These are phyloP conservation scores for Bombus balteatus DNA, from an alignment of 1,140 invertebrate species.

Conservation along the genomic window DNA sequence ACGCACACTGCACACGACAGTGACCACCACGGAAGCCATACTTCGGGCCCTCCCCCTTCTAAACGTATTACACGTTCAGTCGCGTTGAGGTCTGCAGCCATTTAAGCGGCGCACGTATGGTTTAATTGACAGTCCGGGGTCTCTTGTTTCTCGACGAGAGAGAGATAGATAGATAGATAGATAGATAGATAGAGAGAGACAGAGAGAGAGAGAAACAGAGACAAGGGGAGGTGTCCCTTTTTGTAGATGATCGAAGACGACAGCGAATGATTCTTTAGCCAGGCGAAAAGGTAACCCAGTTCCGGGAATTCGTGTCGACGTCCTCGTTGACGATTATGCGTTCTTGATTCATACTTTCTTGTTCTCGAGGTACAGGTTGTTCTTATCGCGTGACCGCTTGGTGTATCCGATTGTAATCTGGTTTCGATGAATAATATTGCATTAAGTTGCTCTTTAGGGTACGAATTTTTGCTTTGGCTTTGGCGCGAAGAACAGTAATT, in stretches of 20 bases:
- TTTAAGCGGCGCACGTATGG: constrained; percentile 60
- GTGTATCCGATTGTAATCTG: too few relatives aligned
- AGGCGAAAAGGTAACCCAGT: constrained; percentile 21
- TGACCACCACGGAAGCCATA: constrained; percentile 74
- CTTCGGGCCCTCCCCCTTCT: constrained; percentile 59
- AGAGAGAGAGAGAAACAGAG: too few relatives aligned
- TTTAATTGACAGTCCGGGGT: constrained; percentile 68
- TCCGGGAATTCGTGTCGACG: neutral
- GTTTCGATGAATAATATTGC: too few relatives aligned
- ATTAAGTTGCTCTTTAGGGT: too few relatives aligned
- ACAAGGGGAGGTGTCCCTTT: neutral
- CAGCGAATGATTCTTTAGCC: neutral
- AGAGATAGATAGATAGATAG: too few relatives aligned
- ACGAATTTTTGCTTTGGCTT: too few relatives aligned
- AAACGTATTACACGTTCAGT: constrained; percentile 76
- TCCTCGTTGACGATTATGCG: neutral
- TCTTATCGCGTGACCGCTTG: neutral
- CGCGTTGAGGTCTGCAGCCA: constrained; percentile 73
- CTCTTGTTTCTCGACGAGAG: neutral
- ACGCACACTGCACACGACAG: constrained; percentile 40
- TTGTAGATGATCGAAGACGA: constrained; percentile 30
- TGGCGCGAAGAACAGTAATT: too few relatives aligned
- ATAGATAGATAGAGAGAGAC: too few relatives aligned
- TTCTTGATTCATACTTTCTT: neutral
- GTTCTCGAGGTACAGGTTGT: neutral